phyloP scores from a whole-genome alignment of 2,113 vertebrate species.

The Lasiurus cinereus region DNA sequence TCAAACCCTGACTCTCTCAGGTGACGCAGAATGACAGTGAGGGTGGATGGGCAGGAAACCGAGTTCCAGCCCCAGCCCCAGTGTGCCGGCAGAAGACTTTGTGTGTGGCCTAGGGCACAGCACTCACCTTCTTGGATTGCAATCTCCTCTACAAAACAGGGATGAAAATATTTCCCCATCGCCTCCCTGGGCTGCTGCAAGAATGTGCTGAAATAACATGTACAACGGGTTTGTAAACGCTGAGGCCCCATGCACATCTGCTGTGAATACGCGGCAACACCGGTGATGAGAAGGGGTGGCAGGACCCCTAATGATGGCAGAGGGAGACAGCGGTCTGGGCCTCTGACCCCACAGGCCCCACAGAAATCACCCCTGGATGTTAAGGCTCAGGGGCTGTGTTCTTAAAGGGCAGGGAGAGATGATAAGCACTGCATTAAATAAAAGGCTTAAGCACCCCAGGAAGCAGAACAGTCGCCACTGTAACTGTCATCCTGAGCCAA shows the following conservation, averaged over 20 bases:
- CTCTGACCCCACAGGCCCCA: neutral
- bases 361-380: neutral
- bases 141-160: neutral
- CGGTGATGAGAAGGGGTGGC: neutral
- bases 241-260: neutral
- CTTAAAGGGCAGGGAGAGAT: neutral
- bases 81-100: neutral
- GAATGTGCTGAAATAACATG: neutral
- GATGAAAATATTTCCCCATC: neutral
- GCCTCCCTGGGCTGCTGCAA: neutral
- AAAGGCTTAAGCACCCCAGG: slow-evolving; percentile 13
- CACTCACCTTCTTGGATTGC: neutral
- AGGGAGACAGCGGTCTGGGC: neutral
- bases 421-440: slow-evolving; percentile 7
- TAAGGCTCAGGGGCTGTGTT: neutral
- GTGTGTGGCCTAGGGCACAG: neutral
- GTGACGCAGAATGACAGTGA: neutral
- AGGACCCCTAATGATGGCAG: neutral
- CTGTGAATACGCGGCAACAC: neutral
- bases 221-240: neutral
- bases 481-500: neutral
- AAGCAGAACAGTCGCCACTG: neutral
- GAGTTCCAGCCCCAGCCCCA: neutral
- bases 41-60: neutral
- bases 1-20: neutral